A percentile compares a stretch with the other conserved stretches of the same genome.
These are phyloP conservation scores for Harmothoe impar DNA, from an alignment of 2,888 invertebrate species.

Conservation along the genomic window DNA sequence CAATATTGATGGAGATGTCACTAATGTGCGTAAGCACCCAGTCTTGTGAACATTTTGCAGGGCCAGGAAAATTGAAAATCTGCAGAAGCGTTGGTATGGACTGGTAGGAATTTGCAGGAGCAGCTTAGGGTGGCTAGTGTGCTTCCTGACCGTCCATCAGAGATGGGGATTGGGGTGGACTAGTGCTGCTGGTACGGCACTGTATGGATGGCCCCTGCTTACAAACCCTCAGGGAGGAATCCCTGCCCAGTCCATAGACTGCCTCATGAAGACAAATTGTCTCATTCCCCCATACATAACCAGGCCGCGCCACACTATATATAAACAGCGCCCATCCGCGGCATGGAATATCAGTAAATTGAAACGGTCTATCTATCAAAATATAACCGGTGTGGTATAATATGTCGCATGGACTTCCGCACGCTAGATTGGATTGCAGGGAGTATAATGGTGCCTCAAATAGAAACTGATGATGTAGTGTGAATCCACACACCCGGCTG, in stretches of 20 bases:
- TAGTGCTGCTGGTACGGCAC: neutral
- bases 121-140: neutral
- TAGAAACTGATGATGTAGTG: neutral
- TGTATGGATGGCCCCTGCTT: neutral
- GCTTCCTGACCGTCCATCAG: conserved; percentile 15
- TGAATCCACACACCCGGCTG: too few species aligned
- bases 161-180: neutral
- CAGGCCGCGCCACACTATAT: neutral
- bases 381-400: neutral
- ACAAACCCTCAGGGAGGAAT: conserved; percentile 11
- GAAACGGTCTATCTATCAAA: neutral
- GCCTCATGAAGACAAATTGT: conserved; percentile 29
- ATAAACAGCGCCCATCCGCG: neutral
- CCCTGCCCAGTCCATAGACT: neutral
- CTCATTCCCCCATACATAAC: neutral
- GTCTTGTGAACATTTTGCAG: too few species aligned
- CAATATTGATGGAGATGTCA: too few species aligned
- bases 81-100: neutral
- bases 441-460: neutral
- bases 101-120: neutral
- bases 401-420: neutral
- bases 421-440: neutral
- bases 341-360: conserved; percentile 29
- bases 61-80: too few species aligned
- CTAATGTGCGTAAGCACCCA: too few species aligned